phyloP scores from a whole-genome alignment of 2,797 vertebrate species.

The Rhabdomys pumilio region DNA sequence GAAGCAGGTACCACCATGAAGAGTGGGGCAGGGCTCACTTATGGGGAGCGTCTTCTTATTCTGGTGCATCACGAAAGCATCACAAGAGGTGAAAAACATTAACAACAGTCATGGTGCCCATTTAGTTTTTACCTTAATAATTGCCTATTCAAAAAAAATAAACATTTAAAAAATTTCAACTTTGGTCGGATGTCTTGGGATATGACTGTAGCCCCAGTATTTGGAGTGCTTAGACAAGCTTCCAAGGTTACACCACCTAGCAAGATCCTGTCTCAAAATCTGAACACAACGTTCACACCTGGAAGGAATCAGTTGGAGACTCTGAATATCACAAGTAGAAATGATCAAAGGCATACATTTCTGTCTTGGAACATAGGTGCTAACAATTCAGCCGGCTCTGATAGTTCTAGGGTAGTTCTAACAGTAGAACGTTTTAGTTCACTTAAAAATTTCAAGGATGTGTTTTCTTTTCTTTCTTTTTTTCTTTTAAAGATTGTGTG shows the following conservation, averaged over 20 bases:
- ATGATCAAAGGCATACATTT: not conserved
- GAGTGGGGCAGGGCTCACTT: not conserved
- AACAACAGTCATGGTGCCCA: not conserved
- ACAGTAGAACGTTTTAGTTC: not conserved
- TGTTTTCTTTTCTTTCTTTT: not conserved
- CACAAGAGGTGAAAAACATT: not conserved
- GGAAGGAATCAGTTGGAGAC: slow-evolving; percentile 1
- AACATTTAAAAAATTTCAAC: not conserved
- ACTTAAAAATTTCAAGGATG: not conserved
- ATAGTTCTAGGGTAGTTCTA: not conserved
- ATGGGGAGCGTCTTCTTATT: not conserved
- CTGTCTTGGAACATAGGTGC: not conserved
- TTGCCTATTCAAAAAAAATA: not conserved
- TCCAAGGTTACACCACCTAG: not conserved
- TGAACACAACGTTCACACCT: not conserved
- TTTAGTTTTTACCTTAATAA: slow-evolving; percentile 34
- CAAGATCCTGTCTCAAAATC: not conserved
- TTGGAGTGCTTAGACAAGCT: not conserved
- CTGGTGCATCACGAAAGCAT: not conserved
- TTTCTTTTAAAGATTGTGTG: not conserved
- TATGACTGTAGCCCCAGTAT: not conserved
- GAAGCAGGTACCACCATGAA: not conserved
- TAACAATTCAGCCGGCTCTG: not conserved
- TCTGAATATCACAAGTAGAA: not conserved
- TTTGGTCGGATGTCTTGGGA: not conserved